Evolutionary conservation across 2,113 vertebrate genomes (phyloP).

Genomic region (western clawed frog (Xenopus tropicalis)): UCB_Xtro_10.0 CM004446.2:71773501-71774000

Average conservation of each 20-base stretch:
- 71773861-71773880: slow-evolving; percentile 40
- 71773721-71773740: neutral
- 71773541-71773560: no score
- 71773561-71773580: no score
- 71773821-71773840: slow-evolving; percentile 35
- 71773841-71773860: slow-evolving; percentile 37
- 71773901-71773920: slow-evolving; percentile 35
- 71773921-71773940: slow-evolving; percentile 15
- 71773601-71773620: neutral
- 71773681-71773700: no score
- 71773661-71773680: neutral
- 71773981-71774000: slow-evolving; percentile 20
- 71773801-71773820: slow-evolving; percentile 40
- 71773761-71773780: neutral
- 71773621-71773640: neutral
- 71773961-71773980: neutral
- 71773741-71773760: neutral
- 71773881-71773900: slow-evolving; percentile 40
- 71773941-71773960: slow-evolving; percentile 20
- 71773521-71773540: no score
- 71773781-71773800: slow-evolving; percentile 19
- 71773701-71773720: neutral
- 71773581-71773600: neutral
- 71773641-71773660: neutral
- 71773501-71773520: no score